Evolutionary conservation across 2,888 invertebrate genomes (phyloP), one percentile per base, ranked within the genome.

Genomic region (Steinernema hermaphroditum): DNA sequence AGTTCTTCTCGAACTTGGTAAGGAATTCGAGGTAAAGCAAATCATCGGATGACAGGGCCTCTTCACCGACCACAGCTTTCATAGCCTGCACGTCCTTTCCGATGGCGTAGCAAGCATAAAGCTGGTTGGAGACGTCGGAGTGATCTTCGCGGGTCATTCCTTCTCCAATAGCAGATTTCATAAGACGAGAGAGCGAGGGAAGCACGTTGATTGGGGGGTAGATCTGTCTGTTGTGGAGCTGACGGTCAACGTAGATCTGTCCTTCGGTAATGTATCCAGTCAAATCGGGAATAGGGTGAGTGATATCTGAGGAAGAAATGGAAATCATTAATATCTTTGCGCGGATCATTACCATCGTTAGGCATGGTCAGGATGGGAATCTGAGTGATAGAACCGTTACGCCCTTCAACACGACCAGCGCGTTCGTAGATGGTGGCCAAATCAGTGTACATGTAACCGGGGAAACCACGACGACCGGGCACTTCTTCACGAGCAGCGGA

Each of bases 371-470:
- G 90, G 89, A 99, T 99, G 82, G 98, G 98, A 89, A 98, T 98
- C 90, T 98, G 98, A 0, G 98, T 98, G 89, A 98, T 99, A 80
- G 98, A 97, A 27, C 97, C 97, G 88, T 95, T 96, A 85, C 98
- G 91, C 72, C 98, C 98, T 88, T 98, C 97, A 29, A 98, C 97
- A 88, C 98, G 93, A 46, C 98, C 98, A 82, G 98, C 98, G 83
- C 97, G 92, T 90, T 99, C 98, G 89, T 98, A 98, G 88, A 98
- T 98, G 22, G 97, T 98, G 77, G 98, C 98, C 91, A 99, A 92
- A 92, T 99, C 97, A 74, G 98, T 98, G 95, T 98, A 98, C 98
- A 98, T 98, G 92, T 99, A 98, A 91, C 98, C 92, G 41, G 93
- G 93, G 91, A 98, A 98, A 92, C 98, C 98, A 91, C 98, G 93